These are phyloP conservation scores for Rhegmatorhina hoffmannsi DNA, from an alignment of 2,113 vertebrate species.

Conservation along the genomic window DNA sequence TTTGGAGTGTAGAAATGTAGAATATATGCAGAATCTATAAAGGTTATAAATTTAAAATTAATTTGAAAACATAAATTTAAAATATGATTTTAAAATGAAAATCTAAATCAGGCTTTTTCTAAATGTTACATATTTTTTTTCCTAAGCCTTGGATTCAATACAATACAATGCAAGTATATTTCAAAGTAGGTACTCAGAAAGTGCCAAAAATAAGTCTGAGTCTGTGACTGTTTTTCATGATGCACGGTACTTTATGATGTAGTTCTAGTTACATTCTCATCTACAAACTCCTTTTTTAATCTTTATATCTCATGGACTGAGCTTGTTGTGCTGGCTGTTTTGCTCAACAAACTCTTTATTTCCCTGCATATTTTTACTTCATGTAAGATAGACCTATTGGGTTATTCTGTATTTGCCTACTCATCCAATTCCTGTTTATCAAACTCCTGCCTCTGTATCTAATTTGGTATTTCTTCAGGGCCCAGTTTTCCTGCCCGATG, in stretches of 20 bases:
- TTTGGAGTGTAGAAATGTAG: neutral
- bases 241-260: neutral
- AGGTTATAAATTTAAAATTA: neutral
- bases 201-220: neutral
- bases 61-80: neutral
- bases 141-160: neutral
- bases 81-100: neutral
- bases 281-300: neutral
- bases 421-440: neutral
- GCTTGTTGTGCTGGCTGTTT: neutral
- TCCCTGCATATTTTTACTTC: neutral
- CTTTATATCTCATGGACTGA: neutral
- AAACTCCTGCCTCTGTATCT: neutral
- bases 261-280: neutral
- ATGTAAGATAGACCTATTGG: neutral
- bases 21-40: neutral
- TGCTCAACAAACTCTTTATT: neutral
- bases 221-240: neutral
- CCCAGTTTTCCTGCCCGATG: neutral
- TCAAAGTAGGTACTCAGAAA: neutral
- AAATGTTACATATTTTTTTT: neutral
- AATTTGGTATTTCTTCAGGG: neutral
- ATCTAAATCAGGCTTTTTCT: neutral
- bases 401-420: neutral
- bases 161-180: neutral